Base-by-base conservation (phyloP, 2,888 invertebrate genomes). In the Thecocarcelia acutangulata region DNA sequence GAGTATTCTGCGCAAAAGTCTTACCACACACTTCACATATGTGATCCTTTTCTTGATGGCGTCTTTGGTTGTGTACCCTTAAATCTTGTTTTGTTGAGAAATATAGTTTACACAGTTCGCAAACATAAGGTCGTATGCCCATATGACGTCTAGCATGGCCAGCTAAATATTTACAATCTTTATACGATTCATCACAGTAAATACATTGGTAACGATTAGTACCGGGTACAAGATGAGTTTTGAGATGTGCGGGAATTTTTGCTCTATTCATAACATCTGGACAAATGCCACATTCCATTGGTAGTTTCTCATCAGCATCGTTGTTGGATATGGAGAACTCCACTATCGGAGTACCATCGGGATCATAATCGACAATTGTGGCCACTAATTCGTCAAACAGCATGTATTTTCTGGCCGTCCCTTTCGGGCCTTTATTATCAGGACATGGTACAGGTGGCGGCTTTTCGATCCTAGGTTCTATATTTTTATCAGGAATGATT, bases 81-180 rank as follows among this genome's bases (percentile, higher is more conserved):
- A 89, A 56, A 54, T 89, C 89, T 72, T 89, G 89, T 37, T 89
- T 89, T 40, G 89, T 89, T 15, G 88, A 88, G 69, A 89, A 89
- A 17, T 89, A 89, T 21, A 89, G 81, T 24, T 89, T 89, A 42
- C 89, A 89, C 2, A 85, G 70, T 42, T 88, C 87, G 61, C 89
- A 89, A 2, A 89, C 89, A 72, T 89, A 89, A 3, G 89, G 89
- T 0, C 89, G 84, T 52, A 89, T 89, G 52, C 89, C 89, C 87
- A 89, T 89, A 68, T 89, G 89, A 0, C 89, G 87, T 0, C 89
- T 86, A 0, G 89, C 87, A 68, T 89, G 89, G 0, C 89, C 89
- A 1, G 89, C 89, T 68, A 89, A 83, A 82, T 89, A 89, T 76
- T 88, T 89, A 72, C 87, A 86, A 76, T 89, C 89, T 3, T 88